phyloP scores from a whole-genome alignment of 2,888 invertebrate species.

The Diploptera punctata region DNA sequence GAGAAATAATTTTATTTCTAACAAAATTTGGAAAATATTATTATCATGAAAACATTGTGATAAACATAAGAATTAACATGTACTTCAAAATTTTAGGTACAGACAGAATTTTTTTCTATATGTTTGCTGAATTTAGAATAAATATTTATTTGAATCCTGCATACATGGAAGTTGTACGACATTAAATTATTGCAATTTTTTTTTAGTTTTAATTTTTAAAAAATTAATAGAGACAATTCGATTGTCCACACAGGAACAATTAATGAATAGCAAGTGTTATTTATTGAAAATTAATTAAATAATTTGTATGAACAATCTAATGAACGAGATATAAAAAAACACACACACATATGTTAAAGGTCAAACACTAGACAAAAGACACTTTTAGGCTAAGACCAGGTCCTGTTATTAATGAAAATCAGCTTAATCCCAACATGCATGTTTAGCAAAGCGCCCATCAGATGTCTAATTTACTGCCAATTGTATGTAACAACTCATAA shows the following conservation, averaged over 20 bases:
- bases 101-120: no score
- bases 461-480: neutral
- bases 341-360: constrained; percentile 77
- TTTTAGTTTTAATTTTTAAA: no score
- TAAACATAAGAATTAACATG: no score
- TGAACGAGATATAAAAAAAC: constrained; percentile 21
- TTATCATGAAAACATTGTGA: no score
- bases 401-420: constrained; percentile 34
- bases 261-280: constrained; percentile 22
- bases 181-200: no score
- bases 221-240: no score
- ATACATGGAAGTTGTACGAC: no score
- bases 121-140: no score
- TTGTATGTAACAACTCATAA: no score
- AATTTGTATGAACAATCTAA: constrained; percentile 27
- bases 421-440: constrained; percentile 13
- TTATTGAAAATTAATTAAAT: constrained; percentile 2
- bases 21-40: no score
- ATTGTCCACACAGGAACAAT: neutral
- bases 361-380: constrained; percentile 92
- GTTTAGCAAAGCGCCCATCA: neutral
- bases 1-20: no score
- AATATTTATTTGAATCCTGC: constrained; percentile 8
- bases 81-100: no score
- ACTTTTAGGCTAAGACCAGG: constrained; percentile 51